Conservation (phyloP, 2,113 vertebrate genomes). For the Nipponia nippon region DNA sequence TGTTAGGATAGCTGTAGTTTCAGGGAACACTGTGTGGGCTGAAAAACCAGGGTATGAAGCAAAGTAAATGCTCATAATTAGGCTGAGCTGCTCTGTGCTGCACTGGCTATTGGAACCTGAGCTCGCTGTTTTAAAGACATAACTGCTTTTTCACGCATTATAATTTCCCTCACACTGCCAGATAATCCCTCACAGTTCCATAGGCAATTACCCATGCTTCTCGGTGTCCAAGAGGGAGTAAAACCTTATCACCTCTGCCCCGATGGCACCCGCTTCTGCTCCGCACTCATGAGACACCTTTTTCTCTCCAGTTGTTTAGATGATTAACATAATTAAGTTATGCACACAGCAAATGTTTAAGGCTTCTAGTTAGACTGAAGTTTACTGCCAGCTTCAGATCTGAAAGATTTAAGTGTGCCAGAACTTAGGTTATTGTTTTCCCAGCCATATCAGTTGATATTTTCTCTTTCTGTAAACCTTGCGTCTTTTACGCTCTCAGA, state of each 20-base stretch:
- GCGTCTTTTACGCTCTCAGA: fast-evolving
- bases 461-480: not conserved
- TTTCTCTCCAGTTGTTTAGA: constrained; percentile 29
- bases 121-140: not conserved
- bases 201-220: constrained; percentile 32
- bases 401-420: not conserved
- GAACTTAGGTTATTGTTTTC: not conserved
- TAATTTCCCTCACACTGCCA: constrained; percentile 37
- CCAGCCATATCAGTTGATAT: not conserved
- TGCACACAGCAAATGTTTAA: not conserved
- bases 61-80: constrained; percentile 10
- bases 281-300: not conserved
- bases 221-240: constrained; percentile 47
- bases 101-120: not conserved
- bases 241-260: constrained; percentile 55
- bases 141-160: not conserved
- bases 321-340: constrained; percentile 50
- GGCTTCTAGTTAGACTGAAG: not conserved
- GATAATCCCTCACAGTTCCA: constrained; percentile 45
- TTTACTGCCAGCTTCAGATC: not conserved
- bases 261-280: not conserved
- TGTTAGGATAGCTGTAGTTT: not conserved
- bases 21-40: not conserved
- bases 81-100: not conserved
- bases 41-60: constrained; percentile 2